Conservation (phyloP, 2,888 invertebrate species). For the Caenorhabditis imperialis region DNA sequence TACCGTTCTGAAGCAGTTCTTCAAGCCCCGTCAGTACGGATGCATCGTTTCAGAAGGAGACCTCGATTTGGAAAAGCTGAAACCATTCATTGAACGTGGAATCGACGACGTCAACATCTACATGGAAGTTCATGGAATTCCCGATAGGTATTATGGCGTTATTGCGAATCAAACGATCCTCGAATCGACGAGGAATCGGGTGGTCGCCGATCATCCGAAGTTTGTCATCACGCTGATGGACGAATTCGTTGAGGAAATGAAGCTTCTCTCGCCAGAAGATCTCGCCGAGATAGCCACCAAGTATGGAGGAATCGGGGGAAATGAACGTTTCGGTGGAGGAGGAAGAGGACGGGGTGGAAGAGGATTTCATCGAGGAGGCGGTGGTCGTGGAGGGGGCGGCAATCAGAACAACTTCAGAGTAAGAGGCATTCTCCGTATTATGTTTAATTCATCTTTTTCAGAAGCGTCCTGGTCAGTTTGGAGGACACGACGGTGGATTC, state of each 20-base stretch:
- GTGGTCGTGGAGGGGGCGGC: constrained; percentile 16
- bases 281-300: constrained; percentile 24
- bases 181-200: constrained; percentile 71
- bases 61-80: constrained; percentile 66
- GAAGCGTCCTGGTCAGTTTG: constrained; percentile 29
- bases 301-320: constrained; percentile 44
- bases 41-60: constrained; percentile 71
- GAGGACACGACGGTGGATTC: constrained; percentile 34
- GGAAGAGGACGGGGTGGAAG: constrained; percentile 51
- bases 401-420: constrained; percentile 25
- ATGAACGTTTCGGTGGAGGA: constrained; percentile 31
- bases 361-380: constrained; percentile 43
- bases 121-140: constrained; percentile 66
- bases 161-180: constrained; percentile 65
- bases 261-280: constrained; percentile 46
- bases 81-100: constrained; percentile 68
- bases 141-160: constrained; percentile 70
- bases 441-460: constrained; percentile 11
- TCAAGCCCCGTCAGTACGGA: constrained; percentile 66
- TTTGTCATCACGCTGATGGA: constrained; percentile 63
- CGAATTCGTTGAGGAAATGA: constrained; percentile 45
- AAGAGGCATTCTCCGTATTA: too few species aligned
- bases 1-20: constrained; percentile 70
- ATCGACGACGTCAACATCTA: constrained; percentile 66
- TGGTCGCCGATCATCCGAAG: constrained; percentile 69